Percentiles rank a stretch among this genome's conserved stretches.
Conservation (phyloP, 2,113 vertebrate species). For the Elephas maximus region DNA sequence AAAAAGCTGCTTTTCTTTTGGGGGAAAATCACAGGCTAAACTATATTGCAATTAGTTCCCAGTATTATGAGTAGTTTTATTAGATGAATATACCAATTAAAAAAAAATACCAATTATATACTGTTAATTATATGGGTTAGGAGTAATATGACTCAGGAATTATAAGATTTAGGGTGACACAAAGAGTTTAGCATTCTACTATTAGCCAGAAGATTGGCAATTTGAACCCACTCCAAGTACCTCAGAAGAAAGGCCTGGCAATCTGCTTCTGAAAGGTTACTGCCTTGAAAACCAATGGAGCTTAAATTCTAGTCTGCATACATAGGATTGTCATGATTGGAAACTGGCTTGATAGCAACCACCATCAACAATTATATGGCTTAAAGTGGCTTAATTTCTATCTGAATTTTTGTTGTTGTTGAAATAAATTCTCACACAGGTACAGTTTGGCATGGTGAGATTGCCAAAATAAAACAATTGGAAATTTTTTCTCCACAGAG, state of each 20-base stretch:
- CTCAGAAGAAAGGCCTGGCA: not conserved
- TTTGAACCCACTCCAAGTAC: not conserved
- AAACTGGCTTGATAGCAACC: no score
- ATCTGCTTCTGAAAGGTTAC: not conserved
- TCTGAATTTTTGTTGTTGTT: not conserved
- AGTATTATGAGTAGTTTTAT: not conserved
- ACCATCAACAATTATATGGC: not conserved
- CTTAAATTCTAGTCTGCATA: not conserved
- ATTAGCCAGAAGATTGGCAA: not conserved
- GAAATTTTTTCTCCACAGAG: not conserved
- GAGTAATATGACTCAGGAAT: not conserved
- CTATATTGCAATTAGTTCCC: not conserved
- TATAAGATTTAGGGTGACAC: no score
- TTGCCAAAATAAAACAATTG: not conserved
- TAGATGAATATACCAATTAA: not conserved
- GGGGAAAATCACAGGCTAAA: not conserved
- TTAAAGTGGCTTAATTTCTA: not conserved
- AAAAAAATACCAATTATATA: not conserved
- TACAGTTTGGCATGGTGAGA: not conserved
- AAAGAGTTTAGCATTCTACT: not conserved
- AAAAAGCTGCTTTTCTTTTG: not conserved
- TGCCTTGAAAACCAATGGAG: not conserved
- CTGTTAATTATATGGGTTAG: not conserved
- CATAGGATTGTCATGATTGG: not conserved
- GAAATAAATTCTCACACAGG: not conserved